Evolutionary conservation across 1,140 invertebrate genomes (phyloP), one percentile per base, ranked within the genome.

Genomic region (Batillaria attramentaria): DNA sequence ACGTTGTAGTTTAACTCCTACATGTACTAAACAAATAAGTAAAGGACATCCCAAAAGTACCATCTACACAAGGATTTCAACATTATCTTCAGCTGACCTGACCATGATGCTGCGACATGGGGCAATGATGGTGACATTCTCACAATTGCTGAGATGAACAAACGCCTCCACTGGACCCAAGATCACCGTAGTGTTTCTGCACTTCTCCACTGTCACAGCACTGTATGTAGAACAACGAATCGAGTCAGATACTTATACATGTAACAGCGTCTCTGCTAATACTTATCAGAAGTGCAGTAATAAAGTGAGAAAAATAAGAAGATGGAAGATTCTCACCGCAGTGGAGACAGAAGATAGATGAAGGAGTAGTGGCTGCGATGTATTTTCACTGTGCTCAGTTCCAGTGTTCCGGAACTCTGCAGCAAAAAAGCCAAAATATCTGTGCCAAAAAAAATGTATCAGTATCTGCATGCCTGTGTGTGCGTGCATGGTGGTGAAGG

Each of bases 161-260:
- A 87, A 84, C 8, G 86, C 85, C 78, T 90, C 89, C 10, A 91
- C 89, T 0, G 91, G 87, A 43, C 91, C 91, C 10, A 92, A 84
- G 13, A 91, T 85, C 35, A 92, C 84, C 0, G 89, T 91, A 1
- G 86, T 86, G 75, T 91, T 86, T 43, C 87, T 84, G 82, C 91
- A 91, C 76, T 92, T 92, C 79, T 91, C 89, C 72, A 92, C 88
- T 2, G 87, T 88, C 37, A 91, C 91, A 60, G 87, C 89, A 74
- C 91, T 91, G 78, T 50, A 4, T 5, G 16, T 35, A 16, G 13
- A 35, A 66, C 62, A 66, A 33, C 62, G 46, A 50, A 24, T 50
- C 46, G 24, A 50, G 10, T 13, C 46, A 50, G 24, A 50, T 13
- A 8, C 10, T 50, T 10, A 50, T 50, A 50, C 46, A 50, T 50